Conservation (phyloP, 2,888 invertebrate species). For the Brachyptera putata region DNA sequence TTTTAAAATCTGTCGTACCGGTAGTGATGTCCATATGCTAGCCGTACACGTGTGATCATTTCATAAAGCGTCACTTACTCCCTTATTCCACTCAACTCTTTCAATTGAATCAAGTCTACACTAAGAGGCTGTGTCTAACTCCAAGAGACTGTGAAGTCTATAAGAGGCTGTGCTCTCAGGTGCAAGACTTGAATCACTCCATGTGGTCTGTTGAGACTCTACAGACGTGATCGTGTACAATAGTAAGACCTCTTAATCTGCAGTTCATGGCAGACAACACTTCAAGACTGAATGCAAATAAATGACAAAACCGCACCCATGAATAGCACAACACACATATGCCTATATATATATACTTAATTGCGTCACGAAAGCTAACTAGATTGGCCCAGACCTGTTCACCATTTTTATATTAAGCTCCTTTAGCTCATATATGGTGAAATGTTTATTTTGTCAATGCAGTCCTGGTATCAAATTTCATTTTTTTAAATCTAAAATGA, state of each 20-base stretch:
- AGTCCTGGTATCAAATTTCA: no score
- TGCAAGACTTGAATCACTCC: no score
- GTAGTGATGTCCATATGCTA: no score
- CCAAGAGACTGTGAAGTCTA: not conserved
- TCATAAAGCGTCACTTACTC: not conserved
- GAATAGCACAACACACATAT: not conserved
- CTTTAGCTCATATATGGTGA: no score
- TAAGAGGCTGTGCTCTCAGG: not conserved
- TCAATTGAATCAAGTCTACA: slow-evolving; percentile 3
- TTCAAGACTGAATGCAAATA: slow-evolving; percentile 8
- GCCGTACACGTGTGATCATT: no score
- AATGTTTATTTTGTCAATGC: no score
- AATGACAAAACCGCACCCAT: not conserved
- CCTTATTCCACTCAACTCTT: not conserved
- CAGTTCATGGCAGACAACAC: slow-evolving; percentile 1
- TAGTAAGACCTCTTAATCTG: slow-evolving; percentile 1
- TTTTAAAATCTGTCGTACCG: no score
- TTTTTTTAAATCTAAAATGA: no score
- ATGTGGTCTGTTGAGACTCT: not conserved
- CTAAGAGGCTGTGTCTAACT: not conserved
- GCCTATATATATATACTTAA: no score
- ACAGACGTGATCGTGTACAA: not conserved
- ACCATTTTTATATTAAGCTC: no score
- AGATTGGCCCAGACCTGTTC: no score
- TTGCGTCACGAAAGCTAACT: no score